These are phyloP conservation scores for Corythoichthys haematopterus DNA, from an alignment of 2,113 vertebrate species.

Conservation along the genomic window DNA sequence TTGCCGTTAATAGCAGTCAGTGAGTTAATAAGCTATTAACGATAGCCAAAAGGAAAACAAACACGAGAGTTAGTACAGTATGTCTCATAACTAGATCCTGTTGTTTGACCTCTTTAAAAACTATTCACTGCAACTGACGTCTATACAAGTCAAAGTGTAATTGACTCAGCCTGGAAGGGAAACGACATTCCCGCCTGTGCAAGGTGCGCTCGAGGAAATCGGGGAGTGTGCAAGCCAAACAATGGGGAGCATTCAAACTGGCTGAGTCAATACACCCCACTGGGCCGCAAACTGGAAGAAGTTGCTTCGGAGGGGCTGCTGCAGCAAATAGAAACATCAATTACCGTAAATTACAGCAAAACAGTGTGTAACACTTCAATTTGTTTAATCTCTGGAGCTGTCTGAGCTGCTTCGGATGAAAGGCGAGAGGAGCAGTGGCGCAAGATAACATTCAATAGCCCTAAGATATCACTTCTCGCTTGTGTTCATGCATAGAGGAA, in stretches of 20 bases:
- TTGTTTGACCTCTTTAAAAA: too few relatives aligned
- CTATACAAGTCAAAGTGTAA: conserved; percentile 5
- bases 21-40: too few relatives aligned
- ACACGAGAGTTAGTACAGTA: too few relatives aligned
- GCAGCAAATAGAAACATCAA: conserved; percentile 64
- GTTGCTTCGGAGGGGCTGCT: conserved; percentile 54
- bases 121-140: neutral
- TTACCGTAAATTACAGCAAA: conserved; percentile 70
- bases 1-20: too few relatives aligned
- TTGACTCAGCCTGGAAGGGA: neutral
- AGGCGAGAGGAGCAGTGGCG: conserved; percentile 39
- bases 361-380: conserved; percentile 65
- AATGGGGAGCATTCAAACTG: conserved; percentile 64
- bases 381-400: conserved; percentile 62
- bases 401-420: conserved; percentile 53
- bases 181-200: neutral
- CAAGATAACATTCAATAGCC: conserved; percentile 53
- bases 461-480: conserved; percentile 42
- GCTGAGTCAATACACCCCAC: conserved; percentile 67
- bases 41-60: too few relatives aligned
- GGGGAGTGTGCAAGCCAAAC: conserved; percentile 48
- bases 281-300: conserved; percentile 61
- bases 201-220: conserved; percentile 27
- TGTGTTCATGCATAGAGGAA: conserved; percentile 39
- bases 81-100: too few relatives aligned